These are phyloP conservation scores for Coilia nasus DNA, from an alignment of 2,797 vertebrate genomes.

Conservation along the genomic window DNA sequence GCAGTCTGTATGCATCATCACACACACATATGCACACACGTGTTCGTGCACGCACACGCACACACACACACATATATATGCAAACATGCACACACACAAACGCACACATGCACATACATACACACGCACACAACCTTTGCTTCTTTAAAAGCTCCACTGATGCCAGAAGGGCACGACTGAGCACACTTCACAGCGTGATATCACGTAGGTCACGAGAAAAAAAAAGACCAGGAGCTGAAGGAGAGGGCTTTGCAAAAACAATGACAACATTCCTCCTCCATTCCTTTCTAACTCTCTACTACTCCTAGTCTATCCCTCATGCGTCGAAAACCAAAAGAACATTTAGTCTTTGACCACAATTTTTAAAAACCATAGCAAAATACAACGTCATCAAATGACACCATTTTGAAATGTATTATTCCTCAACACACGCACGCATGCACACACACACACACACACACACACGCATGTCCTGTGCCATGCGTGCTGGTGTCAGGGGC, in stretches of 20 bases:
- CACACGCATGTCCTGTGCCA: not conserved
- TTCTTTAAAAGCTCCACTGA: constrained; percentile 12
- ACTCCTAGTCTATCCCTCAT: not conserved
- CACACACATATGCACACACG: not conserved
- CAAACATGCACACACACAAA: not conserved
- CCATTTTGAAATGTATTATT: not conserved
- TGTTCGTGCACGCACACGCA: not conserved
- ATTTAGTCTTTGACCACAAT: not conserved
- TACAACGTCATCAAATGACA: not conserved
- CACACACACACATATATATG: constrained; percentile 8
- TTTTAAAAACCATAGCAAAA: not conserved
- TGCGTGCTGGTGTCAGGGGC: not conserved
- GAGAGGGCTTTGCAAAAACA: not conserved
- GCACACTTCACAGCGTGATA: not conserved
- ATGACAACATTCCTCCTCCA: not conserved
- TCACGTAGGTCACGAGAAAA: constrained; percentile 8
- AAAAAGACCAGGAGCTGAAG: not conserved
- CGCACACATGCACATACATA: not conserved
- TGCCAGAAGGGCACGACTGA: not conserved
- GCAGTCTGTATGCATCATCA: not conserved
- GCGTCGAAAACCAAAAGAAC: not conserved
- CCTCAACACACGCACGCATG: not conserved
- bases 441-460: not conserved
- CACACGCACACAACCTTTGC: not conserved
- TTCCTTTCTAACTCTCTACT: not conserved